Conservation (phyloP, 2,797 vertebrate genomes). For the Halcyon badia region DNA sequence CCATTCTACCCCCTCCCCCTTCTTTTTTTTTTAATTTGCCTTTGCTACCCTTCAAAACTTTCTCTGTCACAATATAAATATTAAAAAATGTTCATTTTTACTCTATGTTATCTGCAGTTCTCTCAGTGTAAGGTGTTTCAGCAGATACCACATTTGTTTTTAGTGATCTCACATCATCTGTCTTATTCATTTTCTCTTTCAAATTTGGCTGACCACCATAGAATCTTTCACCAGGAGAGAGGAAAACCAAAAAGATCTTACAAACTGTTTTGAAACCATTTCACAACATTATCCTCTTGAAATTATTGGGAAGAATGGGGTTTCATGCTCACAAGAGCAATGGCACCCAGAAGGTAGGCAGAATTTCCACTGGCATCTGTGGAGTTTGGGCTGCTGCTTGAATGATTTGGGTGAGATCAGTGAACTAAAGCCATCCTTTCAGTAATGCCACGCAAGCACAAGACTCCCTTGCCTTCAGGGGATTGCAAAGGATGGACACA, state of each 20-base stretch:
- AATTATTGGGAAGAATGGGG: background rate
- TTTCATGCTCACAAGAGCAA: background rate
- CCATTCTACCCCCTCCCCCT: background rate
- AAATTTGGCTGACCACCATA: background rate
- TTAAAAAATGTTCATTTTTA: background rate
- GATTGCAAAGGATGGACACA: rapidly evolving
- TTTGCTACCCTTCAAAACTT: background rate
- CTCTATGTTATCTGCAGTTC: background rate
- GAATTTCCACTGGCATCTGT: background rate
- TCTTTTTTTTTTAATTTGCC: background rate
- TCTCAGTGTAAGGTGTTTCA: background rate
- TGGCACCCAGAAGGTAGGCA: background rate
- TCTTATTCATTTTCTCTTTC: background rate
- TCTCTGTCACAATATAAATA: background rate
- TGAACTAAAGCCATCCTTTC: background rate
- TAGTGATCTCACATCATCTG: background rate
- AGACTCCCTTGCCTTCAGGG: background rate
- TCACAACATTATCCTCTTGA: background rate
- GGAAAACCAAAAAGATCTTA: background rate
- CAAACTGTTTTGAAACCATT: background rate
- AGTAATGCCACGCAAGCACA: background rate
- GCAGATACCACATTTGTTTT: background rate
- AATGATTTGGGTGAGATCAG: background rate
- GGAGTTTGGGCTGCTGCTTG: background rate
- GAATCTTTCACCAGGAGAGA: background rate